Conservation (phyloP, 53 echinoderm and acorn worm species). For the Echinometra lucunter region DNA sequence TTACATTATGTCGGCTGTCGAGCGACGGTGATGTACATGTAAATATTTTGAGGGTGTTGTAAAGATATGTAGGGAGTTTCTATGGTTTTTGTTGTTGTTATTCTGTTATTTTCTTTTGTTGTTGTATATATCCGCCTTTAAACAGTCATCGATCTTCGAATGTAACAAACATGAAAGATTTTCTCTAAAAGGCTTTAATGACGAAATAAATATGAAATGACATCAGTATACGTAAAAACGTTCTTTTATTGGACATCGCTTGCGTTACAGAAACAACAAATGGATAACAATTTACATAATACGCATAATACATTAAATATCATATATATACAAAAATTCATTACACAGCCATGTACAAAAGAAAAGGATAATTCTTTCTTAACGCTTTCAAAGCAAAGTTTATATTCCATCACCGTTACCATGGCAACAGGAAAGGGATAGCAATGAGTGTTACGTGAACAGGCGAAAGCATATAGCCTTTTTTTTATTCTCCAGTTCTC, state of each 20-base stretch:
- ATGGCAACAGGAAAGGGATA: neutral
- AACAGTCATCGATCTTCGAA: too few relatives aligned
- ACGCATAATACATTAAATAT: constrained; percentile 40
- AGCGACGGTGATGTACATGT: too few relatives aligned
- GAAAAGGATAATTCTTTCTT: neutral
- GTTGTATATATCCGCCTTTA: too few relatives aligned
- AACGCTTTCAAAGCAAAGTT: neutral
- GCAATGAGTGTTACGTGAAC: neutral
- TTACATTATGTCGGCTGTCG: too few relatives aligned
- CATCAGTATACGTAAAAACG: neutral
- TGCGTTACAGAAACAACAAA: constrained; percentile 14
- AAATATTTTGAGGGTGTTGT: too few relatives aligned
- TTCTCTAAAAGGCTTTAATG: too few relatives aligned
- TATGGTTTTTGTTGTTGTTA: too few relatives aligned
- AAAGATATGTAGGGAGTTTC: too few relatives aligned
- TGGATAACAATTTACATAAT: neutral
- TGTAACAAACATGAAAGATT: too few relatives aligned
- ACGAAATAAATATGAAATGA: neutral
- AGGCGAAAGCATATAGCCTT: neutral
- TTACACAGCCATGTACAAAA: neutral
- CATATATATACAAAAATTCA: neutral
- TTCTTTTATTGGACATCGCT: constrained; percentile 26
- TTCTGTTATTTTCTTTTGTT: too few relatives aligned
- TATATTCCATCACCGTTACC: neutral
- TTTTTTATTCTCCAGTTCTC: neutral